These are phyloP conservation scores for Gandaritis pyraliata DNA, from an alignment of 2,888 invertebrate genomes.

Conservation along the genomic window DNA sequence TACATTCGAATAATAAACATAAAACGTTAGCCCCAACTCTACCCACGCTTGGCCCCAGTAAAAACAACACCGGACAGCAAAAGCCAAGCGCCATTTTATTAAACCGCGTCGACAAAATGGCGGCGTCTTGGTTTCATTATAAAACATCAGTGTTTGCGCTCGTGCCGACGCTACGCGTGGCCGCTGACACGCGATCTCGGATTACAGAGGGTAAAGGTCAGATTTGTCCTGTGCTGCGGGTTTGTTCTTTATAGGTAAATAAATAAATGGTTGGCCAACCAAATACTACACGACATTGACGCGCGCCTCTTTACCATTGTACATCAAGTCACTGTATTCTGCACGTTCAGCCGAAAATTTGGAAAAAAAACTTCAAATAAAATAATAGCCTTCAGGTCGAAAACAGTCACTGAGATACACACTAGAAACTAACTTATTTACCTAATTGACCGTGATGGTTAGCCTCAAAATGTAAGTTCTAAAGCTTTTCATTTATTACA, in stretches of 20 bases:
- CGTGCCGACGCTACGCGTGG: constrained; percentile 58
- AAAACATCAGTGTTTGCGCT: constrained; percentile 59
- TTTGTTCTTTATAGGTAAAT: constrained; percentile 20
- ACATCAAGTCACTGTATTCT: no score
- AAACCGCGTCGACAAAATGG: constrained; percentile 43
- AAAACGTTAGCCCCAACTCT: not conserved
- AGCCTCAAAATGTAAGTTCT: no score
- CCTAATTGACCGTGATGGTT: no score
- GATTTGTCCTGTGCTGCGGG: constrained; percentile 34
- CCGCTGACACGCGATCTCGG: constrained; percentile 47
- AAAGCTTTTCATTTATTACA: no score
- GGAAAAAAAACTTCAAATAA: not conserved
- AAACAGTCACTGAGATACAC: no score
- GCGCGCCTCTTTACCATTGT: no score
- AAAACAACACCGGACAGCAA: constrained; percentile 24
- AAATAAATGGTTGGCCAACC: constrained; percentile 6
- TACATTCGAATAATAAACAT: no score
- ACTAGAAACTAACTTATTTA: no score
- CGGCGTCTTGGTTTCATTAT: constrained; percentile 63
- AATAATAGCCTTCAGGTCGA: no score
- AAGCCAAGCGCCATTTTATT: constrained; percentile 35
- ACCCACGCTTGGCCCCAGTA: not conserved
- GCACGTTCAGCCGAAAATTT: not conserved
- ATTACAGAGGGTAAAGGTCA: constrained; percentile 32
- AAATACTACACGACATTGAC: not conserved